Evolutionary conservation across 2,797 vertebrate genomes (phyloP).

Genomic region (Rhadinocentrus ornatus): DNA sequence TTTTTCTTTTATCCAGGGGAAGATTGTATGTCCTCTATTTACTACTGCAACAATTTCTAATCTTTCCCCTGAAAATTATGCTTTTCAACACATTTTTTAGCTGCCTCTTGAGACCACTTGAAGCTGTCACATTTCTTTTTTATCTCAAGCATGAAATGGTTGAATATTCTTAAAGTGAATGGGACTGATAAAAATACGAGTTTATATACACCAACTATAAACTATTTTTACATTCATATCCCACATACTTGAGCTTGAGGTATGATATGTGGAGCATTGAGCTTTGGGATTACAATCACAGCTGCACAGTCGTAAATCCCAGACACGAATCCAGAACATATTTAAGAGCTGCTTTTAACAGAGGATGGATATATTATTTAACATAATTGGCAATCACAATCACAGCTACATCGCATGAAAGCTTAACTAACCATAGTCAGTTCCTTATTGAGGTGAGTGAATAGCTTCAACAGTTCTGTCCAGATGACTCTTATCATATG

Average conservation of each 20-base stretch:
- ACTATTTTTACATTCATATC: conserved; percentile 31
- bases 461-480: conserved; percentile 57
- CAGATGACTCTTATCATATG: conserved; percentile 46
- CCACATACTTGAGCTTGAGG: conserved; percentile 7
- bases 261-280: conserved; percentile 23
- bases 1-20: not conserved
- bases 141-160: conserved; percentile 20
- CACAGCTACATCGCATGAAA: conserved; percentile 21
- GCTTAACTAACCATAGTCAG: conserved; percentile 45
- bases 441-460: conserved; percentile 47
- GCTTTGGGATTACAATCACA: conserved; percentile 7
- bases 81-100: conserved; percentile 19
- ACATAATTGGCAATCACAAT: conserved; percentile 44
- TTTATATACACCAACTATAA: conserved; percentile 42
- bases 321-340: conserved; percentile 29
- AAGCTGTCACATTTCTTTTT: conserved; percentile 23
- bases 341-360: conserved; percentile 24
- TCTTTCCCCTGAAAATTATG: conserved; percentile 23
- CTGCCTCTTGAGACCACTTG: conserved; percentile 19
- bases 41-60: conserved; percentile 21
- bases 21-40: not conserved
- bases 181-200: conserved; percentile 32
- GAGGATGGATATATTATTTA: conserved; percentile 48
- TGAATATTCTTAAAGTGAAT: conserved; percentile 27
- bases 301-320: conserved; percentile 7